phyloP scores from a whole-genome alignment of 2,113 vertebrate species.

The Protobothrops mucrosquamatus region DNA sequence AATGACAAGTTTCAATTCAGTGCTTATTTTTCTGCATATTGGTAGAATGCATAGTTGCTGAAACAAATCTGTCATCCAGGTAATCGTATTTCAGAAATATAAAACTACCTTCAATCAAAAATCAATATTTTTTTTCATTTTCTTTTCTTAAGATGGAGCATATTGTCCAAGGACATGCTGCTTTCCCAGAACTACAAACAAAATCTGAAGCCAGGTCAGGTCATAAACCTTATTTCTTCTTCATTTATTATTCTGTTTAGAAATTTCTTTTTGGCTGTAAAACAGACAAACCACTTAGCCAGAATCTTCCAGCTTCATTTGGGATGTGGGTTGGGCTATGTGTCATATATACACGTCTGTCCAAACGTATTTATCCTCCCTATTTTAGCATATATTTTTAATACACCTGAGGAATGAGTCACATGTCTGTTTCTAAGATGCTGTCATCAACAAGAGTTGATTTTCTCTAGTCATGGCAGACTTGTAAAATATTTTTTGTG shows the following conservation, averaged over 20 bases:
- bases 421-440: not conserved
- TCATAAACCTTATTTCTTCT: slow-evolving; percentile 54
- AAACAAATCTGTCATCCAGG: not conserved
- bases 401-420: slow-evolving; percentile 30
- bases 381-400: slow-evolving; percentile 15
- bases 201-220: slow-evolving; percentile 83
- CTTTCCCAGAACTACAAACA: slow-evolving; percentile 81
- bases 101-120: not conserved
- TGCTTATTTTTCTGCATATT: not conserved
- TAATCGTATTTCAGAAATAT: not conserved
- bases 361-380: not conserved
- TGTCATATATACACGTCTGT: not conserved
- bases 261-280: not conserved
- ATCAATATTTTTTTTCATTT: slow-evolving; percentile 24
- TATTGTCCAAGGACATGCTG: slow-evolving; percentile 81
- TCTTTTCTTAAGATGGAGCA: slow-evolving; percentile 83
- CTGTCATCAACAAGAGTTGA: not conserved
- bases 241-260: not conserved
- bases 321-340: not conserved
- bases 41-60: not conserved
- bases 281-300: not conserved
- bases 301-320: not conserved
- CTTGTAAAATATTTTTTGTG: not conserved
- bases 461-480: not conserved
- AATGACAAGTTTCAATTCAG: not conserved